Conservation (phyloP, 2,797 vertebrate genomes). For the Hapalemur alaotrensis region DNA sequence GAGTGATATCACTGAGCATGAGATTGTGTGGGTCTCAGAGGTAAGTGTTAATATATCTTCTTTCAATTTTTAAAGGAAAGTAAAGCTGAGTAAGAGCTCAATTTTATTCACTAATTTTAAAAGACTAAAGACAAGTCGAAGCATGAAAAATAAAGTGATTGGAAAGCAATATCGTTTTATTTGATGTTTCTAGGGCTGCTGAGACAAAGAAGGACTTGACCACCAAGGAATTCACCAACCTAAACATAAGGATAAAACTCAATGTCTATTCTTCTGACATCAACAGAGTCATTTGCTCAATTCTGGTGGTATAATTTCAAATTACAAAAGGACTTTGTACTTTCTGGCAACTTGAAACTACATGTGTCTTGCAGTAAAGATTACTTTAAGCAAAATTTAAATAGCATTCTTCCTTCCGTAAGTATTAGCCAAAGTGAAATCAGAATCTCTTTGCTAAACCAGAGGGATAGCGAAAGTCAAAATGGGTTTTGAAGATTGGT, state of each 20-base stretch:
- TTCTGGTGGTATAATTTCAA: slow-evolving; percentile 8
- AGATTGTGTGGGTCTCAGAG: background rate
- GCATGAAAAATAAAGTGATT: background rate
- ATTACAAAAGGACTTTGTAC: background rate
- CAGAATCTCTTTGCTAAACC: background rate
- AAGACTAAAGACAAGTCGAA: slow-evolving; percentile 24
- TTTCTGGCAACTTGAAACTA: background rate
- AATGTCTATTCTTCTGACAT: background rate
- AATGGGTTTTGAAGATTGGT: background rate
- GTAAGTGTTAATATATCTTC: background rate
- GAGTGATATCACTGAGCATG: background rate
- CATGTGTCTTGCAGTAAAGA: background rate
- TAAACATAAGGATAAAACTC: background rate
- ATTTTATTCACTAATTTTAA: slow-evolving; percentile 44
- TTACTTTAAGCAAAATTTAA: background rate
- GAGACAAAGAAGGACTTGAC: background rate
- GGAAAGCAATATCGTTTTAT: background rate
- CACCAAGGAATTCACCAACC: background rate
- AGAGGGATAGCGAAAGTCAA: background rate
- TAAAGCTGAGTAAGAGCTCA: background rate
- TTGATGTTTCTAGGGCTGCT: background rate
- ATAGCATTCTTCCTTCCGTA: background rate
- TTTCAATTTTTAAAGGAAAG: slow-evolving; percentile 36
- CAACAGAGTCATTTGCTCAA: background rate
- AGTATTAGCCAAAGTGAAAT: background rate